A percentile compares a stretch with the other conserved stretches of the same genome.
Evolutionary conservation across 2,797 vertebrate species (phyloP).

Genomic region (Onychomys leucogaster): DNA sequence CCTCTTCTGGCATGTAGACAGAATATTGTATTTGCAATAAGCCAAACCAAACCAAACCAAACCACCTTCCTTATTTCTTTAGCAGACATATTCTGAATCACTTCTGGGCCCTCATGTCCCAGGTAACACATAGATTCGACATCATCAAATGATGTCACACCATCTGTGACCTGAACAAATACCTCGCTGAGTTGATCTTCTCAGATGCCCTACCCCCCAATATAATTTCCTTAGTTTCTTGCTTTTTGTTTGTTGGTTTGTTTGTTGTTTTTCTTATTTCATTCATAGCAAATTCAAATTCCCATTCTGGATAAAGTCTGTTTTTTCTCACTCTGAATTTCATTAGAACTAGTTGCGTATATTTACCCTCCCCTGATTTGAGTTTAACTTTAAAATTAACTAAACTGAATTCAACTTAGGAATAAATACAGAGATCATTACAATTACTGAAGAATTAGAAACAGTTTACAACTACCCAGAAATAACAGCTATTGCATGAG

Average conservation of each 20-base stretch:
- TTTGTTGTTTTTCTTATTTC: not conserved
- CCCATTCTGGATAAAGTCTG: not conserved
- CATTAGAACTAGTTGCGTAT: not conserved
- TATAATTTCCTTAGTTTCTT: not conserved
- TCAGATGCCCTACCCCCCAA: not conserved
- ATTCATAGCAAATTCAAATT: not conserved
- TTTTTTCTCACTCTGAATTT: constrained; percentile 9
- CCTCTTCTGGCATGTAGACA: too few relatives aligned
- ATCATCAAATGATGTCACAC: not conserved
- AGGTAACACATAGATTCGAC: not conserved
- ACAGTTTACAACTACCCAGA: not conserved
- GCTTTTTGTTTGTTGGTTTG: not conserved
- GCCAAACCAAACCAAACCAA: too few relatives aligned
- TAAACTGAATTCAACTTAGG: not conserved
- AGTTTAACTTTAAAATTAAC: not conserved
- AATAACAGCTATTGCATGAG: not conserved
- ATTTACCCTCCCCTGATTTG: not conserved
- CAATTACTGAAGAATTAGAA: not conserved
- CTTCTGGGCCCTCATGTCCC: not conserved
- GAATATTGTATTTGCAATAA: too few relatives aligned
- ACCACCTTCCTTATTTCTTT: not conserved
- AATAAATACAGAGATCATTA: not conserved
- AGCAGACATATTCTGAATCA: too few relatives aligned
- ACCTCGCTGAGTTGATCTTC: not conserved
- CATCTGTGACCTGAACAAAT: not conserved